Evolutionary conservation across 2,797 vertebrate genomes (phyloP), one percentile per base, ranked within the genome.

Genomic region (Leptodactylus fallax): DNA sequence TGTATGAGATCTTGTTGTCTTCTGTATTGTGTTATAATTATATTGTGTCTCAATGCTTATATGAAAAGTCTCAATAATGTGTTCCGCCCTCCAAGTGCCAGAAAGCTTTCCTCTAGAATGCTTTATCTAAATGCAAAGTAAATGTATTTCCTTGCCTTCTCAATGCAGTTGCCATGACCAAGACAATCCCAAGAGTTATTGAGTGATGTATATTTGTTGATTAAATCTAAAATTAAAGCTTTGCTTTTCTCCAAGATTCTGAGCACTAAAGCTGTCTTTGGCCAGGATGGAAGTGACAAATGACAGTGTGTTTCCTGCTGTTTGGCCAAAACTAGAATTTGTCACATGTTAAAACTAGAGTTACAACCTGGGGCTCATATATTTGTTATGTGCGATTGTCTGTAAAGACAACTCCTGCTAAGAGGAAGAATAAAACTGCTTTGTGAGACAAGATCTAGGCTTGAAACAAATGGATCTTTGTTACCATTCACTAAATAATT

Each of bases 161-260:
- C 47, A n/a, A 77, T 77, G 14, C 72, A 51, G 56, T 60, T 77
- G 13, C 81, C 56, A 63, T 81, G 55, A 51, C 55, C 85, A 55
- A 76, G 56, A 63, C 82, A 82, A 83, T 87, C 56, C 83, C 60
- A 56, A 69, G 86, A 56, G 51, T 79, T 69, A 83, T 83, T 78
- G 45, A 78, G 61, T 83, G 87, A 83, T 87, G 82, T 83, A 83
- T 83, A 56, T 45, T 78, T 67, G 56, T 79, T 78, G 81, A 83
- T 87, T 87, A 83, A 76, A 87, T 87, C 63, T 77, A 47, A 83
- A 83, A 83, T 83, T 45, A 76, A 67, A 83, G 81, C 77, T 79
- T 55, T 67, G 51, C 86, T 83, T 81, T 72, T 55, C 71, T 61
- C 78, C 49, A 83, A 76, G 71, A 82, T 53, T 21, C 12, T 19